Evolutionary conservation across 2,797 vertebrate species (phyloP).

Genomic region (Nyctalus aviator): DNA sequence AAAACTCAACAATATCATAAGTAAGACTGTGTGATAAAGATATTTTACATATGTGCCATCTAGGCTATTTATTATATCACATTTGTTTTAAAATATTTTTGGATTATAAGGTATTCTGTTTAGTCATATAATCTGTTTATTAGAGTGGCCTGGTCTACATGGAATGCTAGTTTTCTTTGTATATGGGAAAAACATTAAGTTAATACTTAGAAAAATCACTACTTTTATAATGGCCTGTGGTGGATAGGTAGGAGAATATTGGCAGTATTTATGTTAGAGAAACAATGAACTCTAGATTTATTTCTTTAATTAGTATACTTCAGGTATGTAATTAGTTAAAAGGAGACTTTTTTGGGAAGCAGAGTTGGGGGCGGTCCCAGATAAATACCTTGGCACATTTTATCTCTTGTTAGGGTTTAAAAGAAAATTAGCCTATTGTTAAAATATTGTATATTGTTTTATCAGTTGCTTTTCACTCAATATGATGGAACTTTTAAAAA

Average conservation of each 20-base stretch:
- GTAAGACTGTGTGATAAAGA: constrained; percentile 86
- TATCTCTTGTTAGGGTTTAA: neutral
- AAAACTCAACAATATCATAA: constrained; percentile 97
- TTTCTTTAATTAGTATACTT: neutral
- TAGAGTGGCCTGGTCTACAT: neutral
- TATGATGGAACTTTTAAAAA: neutral
- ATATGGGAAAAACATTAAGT: constrained; percentile 12
- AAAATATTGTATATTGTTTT: neutral
- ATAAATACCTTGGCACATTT: neutral
- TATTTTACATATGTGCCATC: neutral
- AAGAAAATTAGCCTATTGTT: neutral
- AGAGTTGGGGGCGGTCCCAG: neutral
- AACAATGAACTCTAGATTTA: neutral
- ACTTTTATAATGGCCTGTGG: neutral
- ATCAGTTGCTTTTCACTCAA: neutral
- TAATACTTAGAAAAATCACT: neutral
- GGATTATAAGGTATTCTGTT: neutral
- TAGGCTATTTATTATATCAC: neutral
- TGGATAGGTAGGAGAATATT: neutral
- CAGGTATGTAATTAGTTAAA: neutral
- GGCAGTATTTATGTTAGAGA: neutral
- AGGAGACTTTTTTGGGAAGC: neutral
- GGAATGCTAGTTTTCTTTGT: neutral
- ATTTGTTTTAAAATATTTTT: constrained; percentile 52
- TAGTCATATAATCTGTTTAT: constrained; percentile 16